Conservation (phyloP, 2,888 invertebrate genomes). For the Pseudococcus jackbeardsleyi region DNA sequence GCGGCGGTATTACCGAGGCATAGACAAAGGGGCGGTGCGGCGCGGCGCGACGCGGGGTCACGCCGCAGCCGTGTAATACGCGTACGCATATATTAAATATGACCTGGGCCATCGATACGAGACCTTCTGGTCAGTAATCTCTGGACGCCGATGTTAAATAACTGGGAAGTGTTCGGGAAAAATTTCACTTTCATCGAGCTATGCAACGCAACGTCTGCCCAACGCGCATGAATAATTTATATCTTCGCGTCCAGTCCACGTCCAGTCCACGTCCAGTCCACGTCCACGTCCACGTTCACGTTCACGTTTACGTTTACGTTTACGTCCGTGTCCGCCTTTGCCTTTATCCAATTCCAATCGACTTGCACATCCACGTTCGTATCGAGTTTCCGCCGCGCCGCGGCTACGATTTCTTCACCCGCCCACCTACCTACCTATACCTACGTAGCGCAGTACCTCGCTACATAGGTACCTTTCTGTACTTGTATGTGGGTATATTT, state of each 20-base stretch:
- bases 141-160: slow-evolving; percentile 41
- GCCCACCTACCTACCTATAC: too few relatives aligned
- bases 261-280: not conserved
- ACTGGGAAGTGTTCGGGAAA: slow-evolving; percentile 30
- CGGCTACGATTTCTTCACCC: too few relatives aligned
- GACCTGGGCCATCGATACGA: slow-evolving; percentile 40
- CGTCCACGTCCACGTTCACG: not conserved
- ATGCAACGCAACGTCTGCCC: slow-evolving; percentile 19
- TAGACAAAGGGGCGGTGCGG: not conserved
- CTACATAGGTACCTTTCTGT: too few relatives aligned
- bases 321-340: not conserved
- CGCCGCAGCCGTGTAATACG: too few relatives aligned
- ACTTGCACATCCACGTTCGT: not conserved
- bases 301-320: not conserved
- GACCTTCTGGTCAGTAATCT: slow-evolving; percentile 50
- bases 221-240: slow-evolving; percentile 40
- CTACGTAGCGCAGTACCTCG: too few relatives aligned
- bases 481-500: too few relatives aligned
- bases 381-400: not conserved
- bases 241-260: not conserved
- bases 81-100: slow-evolving; percentile 21
- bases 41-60: not conserved
- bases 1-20: not conserved
- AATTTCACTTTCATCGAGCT: slow-evolving; percentile 36
- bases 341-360: not conserved